Base-by-base conservation (phyloP, 2,113 vertebrate genomes). In the Podarcis raffonei region DNA sequence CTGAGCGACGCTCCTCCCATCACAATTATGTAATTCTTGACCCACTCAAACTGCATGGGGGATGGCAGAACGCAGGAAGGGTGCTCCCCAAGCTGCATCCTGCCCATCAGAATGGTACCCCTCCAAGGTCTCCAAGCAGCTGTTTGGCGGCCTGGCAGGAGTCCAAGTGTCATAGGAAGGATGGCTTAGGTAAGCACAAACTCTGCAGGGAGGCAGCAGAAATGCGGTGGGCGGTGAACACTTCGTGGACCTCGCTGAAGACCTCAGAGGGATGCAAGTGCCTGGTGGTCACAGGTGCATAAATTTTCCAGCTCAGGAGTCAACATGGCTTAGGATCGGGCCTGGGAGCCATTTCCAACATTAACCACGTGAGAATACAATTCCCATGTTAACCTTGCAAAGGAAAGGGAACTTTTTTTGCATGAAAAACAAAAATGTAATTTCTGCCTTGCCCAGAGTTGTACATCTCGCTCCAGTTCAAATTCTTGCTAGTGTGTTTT, bases 401-500 rank as follows among this genome's bases (percentile, higher is more conserved):
- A 59, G 15, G 27, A 74, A 81, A 72, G 23, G 5, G n/a, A 81
- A 32, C 30, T 53, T 79, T 80, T 20, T 68, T 22, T 66, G 20
- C 25, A 48, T 23, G 32, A 84, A 81, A 81, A 53, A 20, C 18
- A 76, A 37, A 53, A 37, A 76, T 37, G 30, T 25, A 77, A 23
- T 37, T 37, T 12, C 6, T 48, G 25, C 74, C 25, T 74, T 74
- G 35, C 76, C 18, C 62, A 35, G 48, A 62, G 53, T 83, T 20
- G 76, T 68, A 3, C 77, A 76, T 83, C 71, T 83, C 68, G n/a
- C 77, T 83, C 59, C 23, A 88, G 39, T 83, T 77, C 68, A 88
- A 77, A 37, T 39, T 35, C 25, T 53, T 6, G 39, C 30, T 30
- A 83, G 22, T 8, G 7, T 88, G 59, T 48, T 53, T 88, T 37